Conservation (phyloP, 1,140 invertebrate species). For the Camponotus floridanus region DNA sequence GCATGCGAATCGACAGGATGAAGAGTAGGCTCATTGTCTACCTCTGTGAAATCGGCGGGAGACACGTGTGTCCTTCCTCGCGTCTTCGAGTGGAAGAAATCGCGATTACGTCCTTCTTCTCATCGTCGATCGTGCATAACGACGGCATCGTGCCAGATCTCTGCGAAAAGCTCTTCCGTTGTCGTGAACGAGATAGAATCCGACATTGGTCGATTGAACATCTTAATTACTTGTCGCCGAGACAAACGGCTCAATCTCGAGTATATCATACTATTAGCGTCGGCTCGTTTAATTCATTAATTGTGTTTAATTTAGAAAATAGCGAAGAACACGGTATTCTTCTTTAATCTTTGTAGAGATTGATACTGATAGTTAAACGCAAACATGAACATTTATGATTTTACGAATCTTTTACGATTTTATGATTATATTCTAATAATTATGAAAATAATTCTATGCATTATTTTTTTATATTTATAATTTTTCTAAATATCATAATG, state of each 20-base stretch:
- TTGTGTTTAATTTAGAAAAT: too few relatives aligned
- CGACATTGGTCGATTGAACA: conserved; percentile 23
- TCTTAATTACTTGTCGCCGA: conserved; percentile 57
- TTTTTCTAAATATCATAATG: conserved; percentile 5
- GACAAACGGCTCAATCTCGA: conserved; percentile 30
- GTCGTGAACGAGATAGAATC: conserved; percentile 38
- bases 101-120: conserved; percentile 61
- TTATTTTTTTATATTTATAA: neutral
- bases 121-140: conserved; percentile 58
- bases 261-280: neutral
- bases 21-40: conserved; percentile 78
- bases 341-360: too few relatives aligned
- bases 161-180: conserved; percentile 6
- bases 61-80: conserved; percentile 19
- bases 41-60: conserved; percentile 46
- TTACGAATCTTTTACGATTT: too few relatives aligned
- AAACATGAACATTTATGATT: too few relatives aligned
- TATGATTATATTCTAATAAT: too few relatives aligned
- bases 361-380: too few relatives aligned
- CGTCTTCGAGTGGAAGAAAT: conserved; percentile 65
- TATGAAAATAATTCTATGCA: too few relatives aligned
- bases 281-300: neutral
- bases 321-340: too few relatives aligned
- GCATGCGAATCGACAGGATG: conserved; percentile 76
- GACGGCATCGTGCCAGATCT: conserved; percentile 27